Conservation (phyloP, 2,797 vertebrate genomes). For the Catharus ustulatus region DNA sequence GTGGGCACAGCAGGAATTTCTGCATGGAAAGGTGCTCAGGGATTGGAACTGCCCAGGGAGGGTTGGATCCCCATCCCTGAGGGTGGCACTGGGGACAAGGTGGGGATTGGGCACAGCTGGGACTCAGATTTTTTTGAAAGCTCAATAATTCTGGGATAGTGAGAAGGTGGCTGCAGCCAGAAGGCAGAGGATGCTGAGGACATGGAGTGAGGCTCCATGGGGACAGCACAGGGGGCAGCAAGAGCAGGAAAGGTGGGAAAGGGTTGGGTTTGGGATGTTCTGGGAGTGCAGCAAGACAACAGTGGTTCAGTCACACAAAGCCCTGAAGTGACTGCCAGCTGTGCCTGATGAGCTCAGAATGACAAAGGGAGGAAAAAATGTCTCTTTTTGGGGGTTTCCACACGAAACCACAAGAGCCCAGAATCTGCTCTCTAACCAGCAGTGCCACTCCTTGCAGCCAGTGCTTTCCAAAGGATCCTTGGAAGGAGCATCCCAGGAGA, state of each 20-base stretch:
- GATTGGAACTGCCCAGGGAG: not conserved
- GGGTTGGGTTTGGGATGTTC: not conserved
- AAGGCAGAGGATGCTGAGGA: not conserved
- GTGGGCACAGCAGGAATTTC: not conserved
- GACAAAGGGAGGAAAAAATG: slow-evolving; percentile 9
- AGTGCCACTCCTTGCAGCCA: not conserved
- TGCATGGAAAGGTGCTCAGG: not conserved
- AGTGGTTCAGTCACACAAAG: not conserved
- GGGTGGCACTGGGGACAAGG: not conserved
- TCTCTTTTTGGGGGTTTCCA: slow-evolving; percentile 25
- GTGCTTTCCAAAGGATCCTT: not conserved
- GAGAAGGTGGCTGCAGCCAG: not conserved
- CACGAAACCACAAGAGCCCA: not conserved
- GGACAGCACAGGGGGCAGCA: not conserved
- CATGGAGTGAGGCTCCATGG: fast-evolving
- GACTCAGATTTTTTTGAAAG: not conserved
- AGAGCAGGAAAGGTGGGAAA: not conserved
- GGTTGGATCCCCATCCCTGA: not conserved
- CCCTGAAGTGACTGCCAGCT: not conserved
- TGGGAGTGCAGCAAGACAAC: not conserved
- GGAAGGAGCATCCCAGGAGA: too few relatives aligned
- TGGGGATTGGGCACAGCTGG: too few relatives aligned
- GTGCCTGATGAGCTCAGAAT: not conserved
- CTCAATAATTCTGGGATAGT: too few relatives aligned
- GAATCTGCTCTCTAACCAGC: not conserved